Evolutionary conservation across 2,113 vertebrate species (phyloP).

Genomic region (Periophthalmus modestus): DNA sequence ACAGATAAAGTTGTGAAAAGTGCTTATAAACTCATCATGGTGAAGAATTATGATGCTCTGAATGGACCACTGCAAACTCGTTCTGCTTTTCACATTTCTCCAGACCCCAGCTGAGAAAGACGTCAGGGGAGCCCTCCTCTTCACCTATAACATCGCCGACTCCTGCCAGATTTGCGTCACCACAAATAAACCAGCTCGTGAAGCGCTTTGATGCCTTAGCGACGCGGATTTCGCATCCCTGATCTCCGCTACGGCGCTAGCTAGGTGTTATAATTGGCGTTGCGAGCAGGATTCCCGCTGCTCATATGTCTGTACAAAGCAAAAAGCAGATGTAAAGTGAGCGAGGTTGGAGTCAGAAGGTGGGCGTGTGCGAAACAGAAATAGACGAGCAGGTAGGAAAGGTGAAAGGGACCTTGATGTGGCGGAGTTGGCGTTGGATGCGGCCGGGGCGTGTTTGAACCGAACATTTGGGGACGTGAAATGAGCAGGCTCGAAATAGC

Average conservation of each 20-base stretch:
- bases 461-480: conserved; percentile 24
- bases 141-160: conserved; percentile 17
- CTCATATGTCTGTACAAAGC: conserved; percentile 39
- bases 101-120: conserved; percentile 4
- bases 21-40: no score
- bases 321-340: conserved; percentile 19
- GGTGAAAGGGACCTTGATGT: conserved; percentile 27
- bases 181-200: conserved; percentile 14
- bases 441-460: conserved; percentile 23
- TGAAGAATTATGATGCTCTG: no score
- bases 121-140: conserved; percentile 13
- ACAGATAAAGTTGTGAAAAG: no score
- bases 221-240: conserved; percentile 43
- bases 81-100: no score
- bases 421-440: conserved; percentile 11
- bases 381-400: conserved; percentile 12
- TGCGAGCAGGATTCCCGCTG: conserved; percentile 42
- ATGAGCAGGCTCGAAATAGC: conserved; percentile 25
- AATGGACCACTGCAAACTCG: no score
- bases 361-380: conserved; percentile 19
- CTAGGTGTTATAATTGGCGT: conserved; percentile 50
- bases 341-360: conserved; percentile 31
- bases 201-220: conserved; percentile 17
- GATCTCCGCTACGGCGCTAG: conserved; percentile 38
- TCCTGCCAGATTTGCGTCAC: conserved; percentile 14